phyloP scores from a whole-genome alignment of 2,797 vertebrate species.

The Pseudomugil tenellus region DNA sequence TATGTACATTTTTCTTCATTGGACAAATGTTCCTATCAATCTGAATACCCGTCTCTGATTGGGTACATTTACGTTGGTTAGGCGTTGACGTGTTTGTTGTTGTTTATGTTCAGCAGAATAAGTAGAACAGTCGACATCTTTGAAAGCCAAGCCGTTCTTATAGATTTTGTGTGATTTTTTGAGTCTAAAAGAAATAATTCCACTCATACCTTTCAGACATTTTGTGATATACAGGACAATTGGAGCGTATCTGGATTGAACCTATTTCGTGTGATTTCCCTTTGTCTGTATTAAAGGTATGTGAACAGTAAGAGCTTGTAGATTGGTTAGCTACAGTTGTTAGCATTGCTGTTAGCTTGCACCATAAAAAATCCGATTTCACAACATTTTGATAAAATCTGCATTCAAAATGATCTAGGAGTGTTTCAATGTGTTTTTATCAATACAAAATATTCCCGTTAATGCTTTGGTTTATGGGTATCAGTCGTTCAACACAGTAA shows the following conservation, averaged over 20 bases:
- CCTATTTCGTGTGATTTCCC: constrained; percentile 13
- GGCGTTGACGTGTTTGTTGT: constrained; percentile 73
- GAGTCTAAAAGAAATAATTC: neutral
- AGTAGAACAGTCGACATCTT: constrained; percentile 76
- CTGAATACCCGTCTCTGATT: constrained; percentile 40
- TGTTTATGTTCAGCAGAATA: constrained; percentile 67
- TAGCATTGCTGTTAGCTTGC: constrained; percentile 14
- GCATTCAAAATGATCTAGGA: neutral
- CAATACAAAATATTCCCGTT: fast-evolving
- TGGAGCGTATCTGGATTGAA: neutral
- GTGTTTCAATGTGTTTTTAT: fast-evolving
- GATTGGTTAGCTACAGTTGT: constrained; percentile 15
- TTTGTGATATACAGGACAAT: neutral
- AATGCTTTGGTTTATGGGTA: neutral
- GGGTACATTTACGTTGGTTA: constrained; percentile 35
- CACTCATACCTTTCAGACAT: neutral
- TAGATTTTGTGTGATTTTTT: neutral
- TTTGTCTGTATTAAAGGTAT: constrained; percentile 57
- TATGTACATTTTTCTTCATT: constrained; percentile 7
- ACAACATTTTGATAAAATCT: neutral
- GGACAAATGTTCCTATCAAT: constrained; percentile 17
- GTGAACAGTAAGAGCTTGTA: constrained; percentile 16
- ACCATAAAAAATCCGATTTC: constrained; percentile 5
- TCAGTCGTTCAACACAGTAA: fast-evolving
- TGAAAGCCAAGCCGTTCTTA: constrained; percentile 9